Base-by-base conservation (phyloP, 64 coral and sea anemone species). In the Actinia tenebrosa region DNA sequence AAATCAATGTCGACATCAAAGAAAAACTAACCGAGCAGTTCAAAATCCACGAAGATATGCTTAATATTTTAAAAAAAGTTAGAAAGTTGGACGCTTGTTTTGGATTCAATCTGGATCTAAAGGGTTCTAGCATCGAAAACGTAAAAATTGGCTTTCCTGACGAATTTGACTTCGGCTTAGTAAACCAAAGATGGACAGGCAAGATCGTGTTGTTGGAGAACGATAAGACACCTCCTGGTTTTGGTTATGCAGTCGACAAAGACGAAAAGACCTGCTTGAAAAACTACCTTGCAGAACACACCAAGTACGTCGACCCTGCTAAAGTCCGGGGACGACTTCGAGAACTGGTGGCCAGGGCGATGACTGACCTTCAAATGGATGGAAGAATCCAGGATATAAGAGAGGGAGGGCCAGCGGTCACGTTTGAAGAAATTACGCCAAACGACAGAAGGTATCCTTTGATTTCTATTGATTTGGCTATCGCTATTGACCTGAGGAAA, bases 391-490 rank as follows among this genome's bases (percentile, higher is more conserved):
- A 60, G 26, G 79, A 60, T 2, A 53, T 23, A 47, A 42, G 4
- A 23, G 79, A 56, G 53, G 79, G 81, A 44, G 88, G 88, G 11
- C 88, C 88, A 18, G 88, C 63, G 7, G 88, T 89, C 1, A 89
- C 88, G 7, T 89, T 84, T 77, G 88, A 89, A 53, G 14, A 83
- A 4, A n/a, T 50, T 22, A 83, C 60, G 25, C 11, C 14, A 3
- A 56, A 25, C 25, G 82, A 59, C 23, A 84, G 42, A 89, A 25
- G 7, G 9, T 84, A 66, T 13, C 88, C 45, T 3, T 23, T 19
- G 11, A 84, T 89, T 53, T 84, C 80, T 19, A 89, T 89, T 46
- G 88, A 89, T 68, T 84, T 89, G 18, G 88, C 88, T 8, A 89
- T 89, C 3, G 63, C 78, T 6, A 68, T 89, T 2, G 46, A 89